Base-by-base conservation (phyloP, 2,113 vertebrate species). In the Paramormyrops kingsleyae region DNA sequence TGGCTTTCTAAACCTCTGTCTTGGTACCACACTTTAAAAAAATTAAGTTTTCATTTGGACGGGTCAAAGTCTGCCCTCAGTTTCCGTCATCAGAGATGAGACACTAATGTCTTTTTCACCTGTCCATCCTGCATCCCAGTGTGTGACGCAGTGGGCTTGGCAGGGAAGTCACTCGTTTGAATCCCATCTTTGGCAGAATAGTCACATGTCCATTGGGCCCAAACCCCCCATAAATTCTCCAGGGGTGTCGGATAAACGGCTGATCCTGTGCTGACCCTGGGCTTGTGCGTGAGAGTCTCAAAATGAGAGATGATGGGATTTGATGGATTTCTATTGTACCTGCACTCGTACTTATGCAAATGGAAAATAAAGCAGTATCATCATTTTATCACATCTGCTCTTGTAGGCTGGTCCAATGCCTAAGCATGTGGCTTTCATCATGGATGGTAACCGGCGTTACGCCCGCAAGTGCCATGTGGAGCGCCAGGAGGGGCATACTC, bases 391-490 rank as follows among this genome's bases (percentile, higher is more conserved):
- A 66, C 10, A 13, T 66, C 80, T 83, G 90, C 0, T 92, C 62
- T 88, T 86, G 59, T 91, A 99, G 98, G 97, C 97, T 89, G 98
- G 98, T n/a, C 98, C 98, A 0, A 97, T 99, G 96, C 99, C 99
- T 80, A 98, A 97, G 93, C 99, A 99, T 27, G 95, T 99, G 44
- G 99, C 99, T 5, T 99, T 99, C 94, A 99, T 99, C 94, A 99
- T 99, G 99, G 99, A 99, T 42, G 99, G 99, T 10, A 99, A 99
- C 90, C 96, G 99, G 31, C 98, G 99, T 35, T 99, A 98, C 24
- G 99, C 99, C 12, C 96, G 94, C 3, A 99, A 98, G 93, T 96
- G 96, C 7, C 97, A 98, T 0, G 96, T 99, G 92, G 96, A 97
- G 88, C 95, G 97, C 0, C 97, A 98, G 90, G 96, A 99, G 92